phyloP scores from a whole-genome alignment of 1,140 invertebrate genomes.

The Teleogryllus occipitalis region DNA sequence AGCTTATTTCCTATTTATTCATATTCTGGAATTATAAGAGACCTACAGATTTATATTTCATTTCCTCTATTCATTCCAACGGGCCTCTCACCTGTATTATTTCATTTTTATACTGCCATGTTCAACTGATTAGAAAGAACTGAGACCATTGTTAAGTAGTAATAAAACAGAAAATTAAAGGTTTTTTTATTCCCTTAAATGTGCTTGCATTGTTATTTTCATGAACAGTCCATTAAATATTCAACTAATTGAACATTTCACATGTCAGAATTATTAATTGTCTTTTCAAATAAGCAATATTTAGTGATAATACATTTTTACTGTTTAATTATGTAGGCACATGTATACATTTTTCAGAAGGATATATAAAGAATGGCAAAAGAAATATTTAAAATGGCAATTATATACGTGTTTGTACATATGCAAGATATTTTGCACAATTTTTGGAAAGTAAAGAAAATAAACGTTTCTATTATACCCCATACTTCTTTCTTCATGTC shows the following conservation, averaged over 20 bases:
- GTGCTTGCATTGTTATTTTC: not conserved
- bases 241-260: not conserved
- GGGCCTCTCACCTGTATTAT: no score
- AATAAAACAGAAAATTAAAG: not conserved
- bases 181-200: not conserved
- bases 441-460: not conserved
- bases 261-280: no score
- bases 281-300: not conserved
- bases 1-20: no score
- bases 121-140: no score
- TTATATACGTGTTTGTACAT: not conserved
- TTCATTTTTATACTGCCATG: no score
- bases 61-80: no score
- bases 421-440: slow-evolving; percentile 1
- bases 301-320: not conserved
- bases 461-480: slow-evolving; percentile 1
- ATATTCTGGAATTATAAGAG: no score
- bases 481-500: not conserved
- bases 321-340: not conserved
- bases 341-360: not conserved
- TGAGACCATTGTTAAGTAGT: no score
- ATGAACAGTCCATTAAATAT: not conserved
- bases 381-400: not conserved
- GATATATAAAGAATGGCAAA: not conserved
- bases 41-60: no score